Evolutionary conservation across 2,113 vertebrate genomes (phyloP), one percentile per base, ranked within the genome.

Genomic region (Sardina pilchardus): DNA sequence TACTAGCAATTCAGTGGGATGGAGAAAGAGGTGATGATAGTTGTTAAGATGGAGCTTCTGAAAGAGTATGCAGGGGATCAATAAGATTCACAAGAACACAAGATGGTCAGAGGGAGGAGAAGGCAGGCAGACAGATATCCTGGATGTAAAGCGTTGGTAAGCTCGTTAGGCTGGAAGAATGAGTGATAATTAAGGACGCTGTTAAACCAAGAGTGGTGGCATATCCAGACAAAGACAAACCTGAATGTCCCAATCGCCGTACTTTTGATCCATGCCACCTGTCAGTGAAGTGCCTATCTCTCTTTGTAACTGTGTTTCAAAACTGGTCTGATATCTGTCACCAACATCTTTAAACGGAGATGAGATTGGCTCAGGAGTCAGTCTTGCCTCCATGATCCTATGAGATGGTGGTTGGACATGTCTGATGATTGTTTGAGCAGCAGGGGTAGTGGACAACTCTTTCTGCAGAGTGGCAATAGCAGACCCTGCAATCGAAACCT

Each of bases 401-500:
- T 96, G 92, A 42, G 94, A 93, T 8, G 96, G 96, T 83, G 96
- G 96, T 90, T 97, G 97, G 92, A 98, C 96, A 0, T 96, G 91
- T 78, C 39, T 92, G 93, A 92, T 93, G 89, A 93, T 91, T 86
- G 90, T 91, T 87, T 88, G 87, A 82, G 89, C 3, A 1, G 63
- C 17, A 12, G 88, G 84, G 36, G 89, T 87, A 16, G 91, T 88
- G 9, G 91, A 90, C 0, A 93, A 85, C 85, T 97, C 97, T 93
- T 96, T 98, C 84, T 97, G 94, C 88, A 97, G 94, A 45, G 95
- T 93, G 84, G 96, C 96, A 85, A 97, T 96, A 56, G 97, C 97
- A 6, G 95, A 96, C 82, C 97, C 97, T 81, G 97, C 96, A 95
- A 97, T 96, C 78, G 97, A 98, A 87, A 97, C 97, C 97, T 97